Conservation (phyloP, 2,113 vertebrate genomes). For the Centropus bengalensis region DNA sequence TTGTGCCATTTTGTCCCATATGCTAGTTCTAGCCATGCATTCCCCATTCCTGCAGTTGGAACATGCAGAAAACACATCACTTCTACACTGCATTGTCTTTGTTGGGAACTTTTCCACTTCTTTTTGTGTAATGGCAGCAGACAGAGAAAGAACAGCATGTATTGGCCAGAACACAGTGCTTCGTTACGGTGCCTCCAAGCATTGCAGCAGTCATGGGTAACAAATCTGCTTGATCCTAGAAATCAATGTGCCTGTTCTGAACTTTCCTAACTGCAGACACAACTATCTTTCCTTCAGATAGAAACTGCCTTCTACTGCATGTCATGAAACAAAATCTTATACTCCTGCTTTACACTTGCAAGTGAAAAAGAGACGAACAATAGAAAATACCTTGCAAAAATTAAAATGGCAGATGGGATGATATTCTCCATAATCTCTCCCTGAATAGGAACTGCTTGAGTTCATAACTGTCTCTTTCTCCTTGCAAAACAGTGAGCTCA, state of each 20-base stretch:
- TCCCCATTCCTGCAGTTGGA: neutral
- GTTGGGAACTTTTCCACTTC: neutral
- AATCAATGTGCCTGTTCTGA: neutral
- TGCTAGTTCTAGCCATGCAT: neutral
- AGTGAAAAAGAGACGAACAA: neutral
- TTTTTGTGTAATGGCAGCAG: neutral
- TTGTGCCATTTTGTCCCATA: neutral
- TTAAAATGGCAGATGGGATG: neutral
- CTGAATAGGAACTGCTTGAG: neutral
- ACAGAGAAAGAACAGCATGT: neutral
- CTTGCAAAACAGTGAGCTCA: constrained; percentile 14
- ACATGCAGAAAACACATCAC: neutral
- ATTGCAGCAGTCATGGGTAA: neutral
- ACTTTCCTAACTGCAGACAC: neutral
- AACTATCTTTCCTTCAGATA: neutral
- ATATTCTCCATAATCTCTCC: neutral
- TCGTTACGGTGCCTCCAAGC: neutral
- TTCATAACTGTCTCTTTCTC: constrained; percentile 4
- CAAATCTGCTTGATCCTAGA: neutral
- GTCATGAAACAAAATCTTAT: neutral
- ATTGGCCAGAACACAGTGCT: neutral
- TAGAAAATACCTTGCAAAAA: neutral
- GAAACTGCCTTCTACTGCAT: neutral
- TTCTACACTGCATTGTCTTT: neutral
- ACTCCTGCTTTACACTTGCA: neutral